Evolutionary conservation across 2,797 vertebrate species (phyloP), one percentile per base, ranked within the genome.

Genomic region (Gadopsis bispinosus): DNA sequence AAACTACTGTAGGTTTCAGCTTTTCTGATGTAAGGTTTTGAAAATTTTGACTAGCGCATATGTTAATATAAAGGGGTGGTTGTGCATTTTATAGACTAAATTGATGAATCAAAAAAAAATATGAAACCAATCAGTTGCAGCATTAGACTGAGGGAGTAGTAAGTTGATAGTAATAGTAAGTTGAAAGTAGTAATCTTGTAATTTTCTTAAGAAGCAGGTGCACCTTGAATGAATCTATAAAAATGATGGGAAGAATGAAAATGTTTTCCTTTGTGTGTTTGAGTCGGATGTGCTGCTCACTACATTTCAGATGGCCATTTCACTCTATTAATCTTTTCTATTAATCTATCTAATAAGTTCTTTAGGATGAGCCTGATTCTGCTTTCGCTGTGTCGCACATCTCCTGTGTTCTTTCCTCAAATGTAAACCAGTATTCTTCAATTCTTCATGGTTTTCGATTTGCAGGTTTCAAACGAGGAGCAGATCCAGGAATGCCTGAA

Each of bases 401-500:
- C 8, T 20, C 58, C 10, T 19, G 0, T 16, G 2, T 4, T 4
- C 14, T 37, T 37, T 2, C 64, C 1, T 17, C 8, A 16, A 55
- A 43, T 13, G 12, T 14, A 31, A 68, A 50, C 8, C 22, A 2
- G 1, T 13, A 2, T 56, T 9, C 1, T 56, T 35, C n/a, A 67
- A 54, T 45, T 39, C 1, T 75, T 51, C 35, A 2, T 82, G 7
- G 1, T 73, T 76, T 74, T 74, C 69, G 0, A 4, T 72, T 73
- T 60, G 0, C 85, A 98, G 97, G 97, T 85, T 98, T 98, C 92
- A 98, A 96, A 80, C 96, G 97, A 83, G 97, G 97, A 84, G 97
- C 96, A 62, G 97, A 98, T 92, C 97, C 97, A 75, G 97, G 97
- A 67, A 98, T 98, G 97, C 97, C 97, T 7, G 96, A 97, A 70